Evolutionary conservation across 1,140 invertebrate genomes (phyloP).

Genomic region (Drosophila mojavensis): DNA sequence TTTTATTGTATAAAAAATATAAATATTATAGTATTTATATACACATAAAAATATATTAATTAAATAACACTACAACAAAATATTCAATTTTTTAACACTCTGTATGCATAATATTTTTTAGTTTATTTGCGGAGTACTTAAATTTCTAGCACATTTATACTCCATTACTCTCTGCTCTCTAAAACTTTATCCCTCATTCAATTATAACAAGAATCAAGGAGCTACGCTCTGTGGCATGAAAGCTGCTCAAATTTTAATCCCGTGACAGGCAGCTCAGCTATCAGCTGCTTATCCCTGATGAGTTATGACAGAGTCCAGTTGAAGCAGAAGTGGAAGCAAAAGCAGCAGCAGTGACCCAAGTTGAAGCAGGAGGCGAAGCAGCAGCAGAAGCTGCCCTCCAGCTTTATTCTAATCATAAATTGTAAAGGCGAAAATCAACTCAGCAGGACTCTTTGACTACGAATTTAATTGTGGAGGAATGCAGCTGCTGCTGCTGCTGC

Average conservation of each 20-base stretch:
- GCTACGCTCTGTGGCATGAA: background rate
- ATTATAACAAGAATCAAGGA: background rate
- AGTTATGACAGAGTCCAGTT: background rate
- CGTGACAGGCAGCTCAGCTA: constrained; percentile 6
- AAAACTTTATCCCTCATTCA: background rate
- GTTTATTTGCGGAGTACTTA: too few species aligned
- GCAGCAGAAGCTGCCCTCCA: background rate
- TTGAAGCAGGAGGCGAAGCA: background rate
- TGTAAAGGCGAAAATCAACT: constrained; percentile 18
- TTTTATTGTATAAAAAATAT: too few species aligned
- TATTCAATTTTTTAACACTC: too few species aligned
- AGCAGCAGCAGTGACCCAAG: background rate
- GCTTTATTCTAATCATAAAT: constrained; percentile 22
- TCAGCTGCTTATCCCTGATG: constrained; percentile 6
- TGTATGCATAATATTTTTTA: too few species aligned
- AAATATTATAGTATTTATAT: too few species aligned
- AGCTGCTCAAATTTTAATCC: constrained; percentile 3
- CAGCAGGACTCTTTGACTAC: constrained; percentile 2
- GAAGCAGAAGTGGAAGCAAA: background rate
- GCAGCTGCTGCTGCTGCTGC: constrained; percentile 26
- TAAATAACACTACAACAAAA: too few species aligned
- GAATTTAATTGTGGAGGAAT: constrained; percentile 55
- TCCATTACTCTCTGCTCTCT: background rate
- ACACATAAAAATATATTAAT: too few species aligned
- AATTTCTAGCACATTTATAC: background rate